Evolutionary conservation across 2,888 invertebrate species (phyloP).

Genomic region (Apotomis turbidana): DNA sequence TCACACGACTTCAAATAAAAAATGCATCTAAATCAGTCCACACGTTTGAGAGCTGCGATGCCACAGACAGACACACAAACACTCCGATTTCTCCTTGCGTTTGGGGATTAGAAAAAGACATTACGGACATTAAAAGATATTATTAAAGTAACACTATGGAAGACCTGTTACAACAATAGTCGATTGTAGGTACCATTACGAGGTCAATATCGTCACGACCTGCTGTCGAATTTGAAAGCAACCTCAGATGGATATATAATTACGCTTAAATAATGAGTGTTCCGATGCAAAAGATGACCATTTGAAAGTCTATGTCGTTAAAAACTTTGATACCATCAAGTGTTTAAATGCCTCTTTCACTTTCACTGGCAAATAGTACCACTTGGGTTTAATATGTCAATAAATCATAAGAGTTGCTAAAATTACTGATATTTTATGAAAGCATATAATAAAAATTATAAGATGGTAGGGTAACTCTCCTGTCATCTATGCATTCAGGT

Average conservation of each 20-base stretch:
- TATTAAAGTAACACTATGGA: slow-evolving; percentile 1
- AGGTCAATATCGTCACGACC: slow-evolving; percentile 34
- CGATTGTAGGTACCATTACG: slow-evolving; percentile 27
- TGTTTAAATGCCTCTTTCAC: neutral
- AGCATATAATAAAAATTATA: too few species aligned
- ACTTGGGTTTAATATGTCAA: neutral
- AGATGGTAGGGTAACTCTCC: neutral
- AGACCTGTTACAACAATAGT: slow-evolving; percentile 32
- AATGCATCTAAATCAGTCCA: too few species aligned
- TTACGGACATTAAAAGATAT: neutral
- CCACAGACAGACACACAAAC: too few species aligned
- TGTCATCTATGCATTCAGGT: too few species aligned
- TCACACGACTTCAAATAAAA: too few species aligned
- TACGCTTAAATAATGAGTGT: slow-evolving; percentile 13
- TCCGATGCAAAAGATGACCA: neutral
- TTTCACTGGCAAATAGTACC: neutral
- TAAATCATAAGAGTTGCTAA: neutral
- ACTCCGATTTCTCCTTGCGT: too few species aligned
- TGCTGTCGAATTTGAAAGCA: slow-evolving; percentile 33
- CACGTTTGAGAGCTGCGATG: too few species aligned
- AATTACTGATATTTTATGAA: neutral
- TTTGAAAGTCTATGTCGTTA: neutral
- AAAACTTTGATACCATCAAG: neutral
- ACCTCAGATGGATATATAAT: slow-evolving; percentile 26
- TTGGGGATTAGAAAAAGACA: neutral